Percentiles rank a stretch among this genome's conserved stretches.
Conservation (phyloP, 2,113 vertebrate species). For the Alouatta palliata region DNA sequence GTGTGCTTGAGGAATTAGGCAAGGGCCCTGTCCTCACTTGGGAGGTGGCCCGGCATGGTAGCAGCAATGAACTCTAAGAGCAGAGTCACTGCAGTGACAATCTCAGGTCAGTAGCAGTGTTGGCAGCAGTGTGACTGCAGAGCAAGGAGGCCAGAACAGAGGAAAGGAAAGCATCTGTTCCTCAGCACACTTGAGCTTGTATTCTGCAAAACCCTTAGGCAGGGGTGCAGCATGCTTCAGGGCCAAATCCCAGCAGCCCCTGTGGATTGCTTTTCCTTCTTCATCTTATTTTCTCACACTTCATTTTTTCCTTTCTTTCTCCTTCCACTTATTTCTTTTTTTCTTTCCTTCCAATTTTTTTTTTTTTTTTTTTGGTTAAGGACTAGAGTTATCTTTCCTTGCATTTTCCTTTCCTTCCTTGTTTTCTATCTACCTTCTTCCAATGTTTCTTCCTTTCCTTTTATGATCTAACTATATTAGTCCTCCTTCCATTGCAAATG, state of each 20-base stretch:
- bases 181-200: not conserved
- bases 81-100: not conserved
- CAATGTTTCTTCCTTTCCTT: not conserved
- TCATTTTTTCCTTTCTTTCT: not conserved
- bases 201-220: not conserved
- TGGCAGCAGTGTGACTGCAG: not conserved
- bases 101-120: not conserved
- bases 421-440: too few species aligned
- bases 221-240: too few species aligned
- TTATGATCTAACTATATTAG: not conserved
- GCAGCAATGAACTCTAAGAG: not conserved
- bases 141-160: not conserved
- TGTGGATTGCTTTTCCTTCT: not conserved
- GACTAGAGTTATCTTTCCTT: not conserved
- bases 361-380: too few species aligned
- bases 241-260: not conserved
- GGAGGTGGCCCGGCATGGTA: not conserved
- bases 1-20: not conserved
- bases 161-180: too few species aligned
- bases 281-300: not conserved
- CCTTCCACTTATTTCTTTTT: not conserved
- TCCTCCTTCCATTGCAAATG: not conserved
- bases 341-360: not conserved
- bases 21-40: not conserved
- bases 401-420: not conserved